Evolutionary conservation across 2,888 invertebrate species (phyloP).

Genomic region (Eupsilia transversa): DNA sequence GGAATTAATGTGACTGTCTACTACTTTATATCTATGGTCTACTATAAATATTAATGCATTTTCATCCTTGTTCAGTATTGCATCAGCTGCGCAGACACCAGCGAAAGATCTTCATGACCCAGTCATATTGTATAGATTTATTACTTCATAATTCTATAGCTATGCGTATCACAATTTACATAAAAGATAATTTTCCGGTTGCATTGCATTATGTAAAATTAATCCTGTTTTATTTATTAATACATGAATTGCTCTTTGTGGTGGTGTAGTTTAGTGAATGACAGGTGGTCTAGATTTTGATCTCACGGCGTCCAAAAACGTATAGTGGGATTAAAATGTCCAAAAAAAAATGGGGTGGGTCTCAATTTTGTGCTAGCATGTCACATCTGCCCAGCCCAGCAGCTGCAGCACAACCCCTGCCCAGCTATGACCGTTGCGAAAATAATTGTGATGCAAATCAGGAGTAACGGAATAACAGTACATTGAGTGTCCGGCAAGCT

Average conservation of each 20-base stretch:
- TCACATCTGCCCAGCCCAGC: not conserved
- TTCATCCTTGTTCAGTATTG: not conserved
- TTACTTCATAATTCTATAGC: not conserved
- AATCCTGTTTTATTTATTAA: constrained; percentile 13
- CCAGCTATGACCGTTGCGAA: not conserved
- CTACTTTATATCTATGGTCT: no score
- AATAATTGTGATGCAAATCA: constrained; percentile 23
- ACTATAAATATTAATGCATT: no score
- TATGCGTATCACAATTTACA: not conserved
- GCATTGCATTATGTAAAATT: not conserved
- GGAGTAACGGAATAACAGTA: constrained; percentile 10
- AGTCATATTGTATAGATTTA: no score
- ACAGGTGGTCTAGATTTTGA: not conserved
- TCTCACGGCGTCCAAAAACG: not conserved
- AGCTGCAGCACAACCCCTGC: not conserved
- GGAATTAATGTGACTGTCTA: not conserved
- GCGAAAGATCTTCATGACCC: not conserved
- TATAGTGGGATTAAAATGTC: not conserved
- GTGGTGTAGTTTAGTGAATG: not conserved
- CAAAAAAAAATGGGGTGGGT: not conserved
- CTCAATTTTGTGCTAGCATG: not conserved
- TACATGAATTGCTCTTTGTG: constrained; percentile 1
- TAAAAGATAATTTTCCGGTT: not conserved
- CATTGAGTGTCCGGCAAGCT: not conserved
- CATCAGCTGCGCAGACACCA: not conserved